phyloP scores from a whole-genome alignment of 2,888 invertebrate genomes.

The Tachina fera region DNA sequence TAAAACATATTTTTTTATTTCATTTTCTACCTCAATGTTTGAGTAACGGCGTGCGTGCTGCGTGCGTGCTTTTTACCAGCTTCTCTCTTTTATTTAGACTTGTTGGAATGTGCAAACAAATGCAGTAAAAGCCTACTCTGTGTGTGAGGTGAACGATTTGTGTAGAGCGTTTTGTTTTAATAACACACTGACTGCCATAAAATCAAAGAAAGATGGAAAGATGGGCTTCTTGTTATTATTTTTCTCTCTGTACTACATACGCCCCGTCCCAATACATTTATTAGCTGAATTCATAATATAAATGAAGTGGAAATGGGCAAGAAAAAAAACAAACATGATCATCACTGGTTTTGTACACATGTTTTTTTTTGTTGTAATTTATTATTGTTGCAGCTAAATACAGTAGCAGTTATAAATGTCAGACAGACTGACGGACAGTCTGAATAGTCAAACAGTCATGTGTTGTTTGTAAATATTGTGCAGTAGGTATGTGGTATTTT shows the following conservation, averaged over 20 bases:
- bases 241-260: background rate
- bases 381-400: conserved; percentile 2
- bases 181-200: conserved; percentile 67
- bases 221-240: background rate
- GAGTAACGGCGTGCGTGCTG: background rate
- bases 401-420: conserved; percentile 37
- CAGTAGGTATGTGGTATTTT: background rate
- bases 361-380: background rate
- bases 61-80: background rate
- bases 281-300: conserved; percentile 18
- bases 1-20: conserved; percentile 1
- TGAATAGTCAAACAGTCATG: conserved; percentile 3
- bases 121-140: conserved; percentile 12
- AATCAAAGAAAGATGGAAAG: background rate
- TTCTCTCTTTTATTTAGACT: conserved; percentile 16
- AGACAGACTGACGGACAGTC: conserved; percentile 1
- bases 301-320: conserved; percentile 31
- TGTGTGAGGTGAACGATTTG: conserved; percentile 32
- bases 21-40: background rate
- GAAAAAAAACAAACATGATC: conserved; percentile 1
- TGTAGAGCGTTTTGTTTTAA: conserved; percentile 57
- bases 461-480: conserved; percentile 24
- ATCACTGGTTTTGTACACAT: background rate
- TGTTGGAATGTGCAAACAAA: conserved; percentile 32
- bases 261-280: conserved; percentile 19